Conservation (phyloP, 2,113 vertebrate genomes). For the Globicephala melas region DNA sequence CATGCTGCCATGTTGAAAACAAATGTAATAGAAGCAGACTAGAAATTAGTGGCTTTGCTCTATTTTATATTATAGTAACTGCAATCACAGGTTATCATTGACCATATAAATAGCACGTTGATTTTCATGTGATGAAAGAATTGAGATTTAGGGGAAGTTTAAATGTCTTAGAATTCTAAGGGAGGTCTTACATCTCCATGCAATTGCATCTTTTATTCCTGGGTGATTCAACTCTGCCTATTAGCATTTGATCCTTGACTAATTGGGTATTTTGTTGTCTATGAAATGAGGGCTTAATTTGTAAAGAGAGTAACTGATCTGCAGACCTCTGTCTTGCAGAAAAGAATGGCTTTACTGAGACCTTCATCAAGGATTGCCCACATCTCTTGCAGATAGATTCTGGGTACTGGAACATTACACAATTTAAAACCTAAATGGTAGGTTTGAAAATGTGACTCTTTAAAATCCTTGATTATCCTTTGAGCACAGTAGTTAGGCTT, state of each 20-base stretch:
- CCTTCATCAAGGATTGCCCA: constrained; percentile 17
- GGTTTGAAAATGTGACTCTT: constrained; percentile 38
- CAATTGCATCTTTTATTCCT: constrained; percentile 11
- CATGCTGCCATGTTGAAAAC: background rate
- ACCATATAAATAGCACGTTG: constrained; percentile 28
- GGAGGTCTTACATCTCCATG: background rate
- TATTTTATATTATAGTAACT: constrained; percentile 47
- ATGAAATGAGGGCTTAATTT: constrained; percentile 38
- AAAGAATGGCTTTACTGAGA: constrained; percentile 22
- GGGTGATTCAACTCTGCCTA: background rate
- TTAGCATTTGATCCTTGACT: constrained; percentile 39
- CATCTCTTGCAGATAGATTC: constrained; percentile 24
- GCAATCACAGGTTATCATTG: constrained; percentile 36
- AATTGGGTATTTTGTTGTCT: constrained; percentile 38
- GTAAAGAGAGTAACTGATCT: background rate
- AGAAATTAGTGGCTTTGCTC: constrained; percentile 27
- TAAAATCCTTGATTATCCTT: constrained; percentile 53
- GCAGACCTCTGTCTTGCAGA: background rate
- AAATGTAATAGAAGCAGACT: background rate
- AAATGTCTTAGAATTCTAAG: constrained; percentile 33
- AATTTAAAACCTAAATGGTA: constrained; percentile 51
- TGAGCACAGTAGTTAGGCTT: constrained; percentile 31
- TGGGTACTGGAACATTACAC: constrained; percentile 8
- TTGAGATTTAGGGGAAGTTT: constrained; percentile 5
- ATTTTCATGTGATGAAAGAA: constrained; percentile 47